Percentiles rank a stretch among this genome's conserved stretches.
phyloP scores from a whole-genome alignment of 2,888 invertebrate genomes.

The Drosophila pseudotakahashii region DNA sequence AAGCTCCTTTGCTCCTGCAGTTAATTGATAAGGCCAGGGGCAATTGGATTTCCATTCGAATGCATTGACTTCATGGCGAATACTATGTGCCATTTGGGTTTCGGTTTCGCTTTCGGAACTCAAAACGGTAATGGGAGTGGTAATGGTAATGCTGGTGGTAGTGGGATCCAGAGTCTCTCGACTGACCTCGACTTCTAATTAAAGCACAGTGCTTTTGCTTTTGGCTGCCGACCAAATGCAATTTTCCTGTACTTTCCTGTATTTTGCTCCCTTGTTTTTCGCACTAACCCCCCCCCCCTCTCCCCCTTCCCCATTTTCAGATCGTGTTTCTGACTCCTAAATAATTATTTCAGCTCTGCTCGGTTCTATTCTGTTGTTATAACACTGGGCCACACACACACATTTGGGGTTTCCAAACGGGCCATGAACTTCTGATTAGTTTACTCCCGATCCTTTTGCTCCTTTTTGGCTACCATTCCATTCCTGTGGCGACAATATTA shows the following conservation, averaged over 20 bases:
- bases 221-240: conserved; percentile 20
- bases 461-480: not conserved
- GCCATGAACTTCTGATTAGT: conserved; percentile 42
- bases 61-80: not conserved
- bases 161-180: not conserved
- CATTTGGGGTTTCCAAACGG: conserved; percentile 14
- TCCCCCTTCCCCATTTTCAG: conserved; percentile 1
- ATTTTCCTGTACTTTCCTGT: conserved; percentile 16
- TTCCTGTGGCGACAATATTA: conserved; percentile 21
- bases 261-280: not conserved
- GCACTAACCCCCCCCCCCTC: too few relatives aligned
- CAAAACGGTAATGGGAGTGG: not conserved
- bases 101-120: not conserved
- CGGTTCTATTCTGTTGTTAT: conserved; percentile 13
- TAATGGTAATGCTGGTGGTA: too few relatives aligned
- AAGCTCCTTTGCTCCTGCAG: not conserved
- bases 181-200: conserved; percentile 21
- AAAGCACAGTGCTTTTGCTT: conserved; percentile 6
- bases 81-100: not conserved
- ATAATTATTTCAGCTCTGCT: conserved; percentile 41
- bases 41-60: conserved; percentile 27
- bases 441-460: conserved; percentile 11
- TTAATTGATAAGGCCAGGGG: conserved; percentile 25
- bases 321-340: conserved; percentile 17
- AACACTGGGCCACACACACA: conserved; percentile 1